Percentiles rank a stretch among this genome's conserved stretches.
Evolutionary conservation across 2,888 invertebrate genomes (phyloP).

Genomic region (Orchesella flavescens): DNA sequence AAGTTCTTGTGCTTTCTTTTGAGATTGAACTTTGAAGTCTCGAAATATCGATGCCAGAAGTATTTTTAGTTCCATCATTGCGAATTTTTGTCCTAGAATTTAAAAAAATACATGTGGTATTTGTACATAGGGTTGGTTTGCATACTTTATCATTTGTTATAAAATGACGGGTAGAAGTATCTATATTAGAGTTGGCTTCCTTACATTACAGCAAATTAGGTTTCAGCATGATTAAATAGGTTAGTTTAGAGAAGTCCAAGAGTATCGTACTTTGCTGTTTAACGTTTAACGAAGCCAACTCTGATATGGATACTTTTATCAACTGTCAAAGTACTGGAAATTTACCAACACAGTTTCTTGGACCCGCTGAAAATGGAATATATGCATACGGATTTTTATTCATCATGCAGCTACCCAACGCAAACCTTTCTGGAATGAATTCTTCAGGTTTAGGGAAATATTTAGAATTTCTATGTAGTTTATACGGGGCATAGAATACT

Average conservation of each 20-base stretch:
- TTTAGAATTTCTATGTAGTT: constrained; percentile 75
- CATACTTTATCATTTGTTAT: too few relatives aligned
- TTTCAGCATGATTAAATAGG: too few relatives aligned
- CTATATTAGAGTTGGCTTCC: too few relatives aligned
- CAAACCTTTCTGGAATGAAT: constrained; percentile 77
- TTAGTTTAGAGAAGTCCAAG: too few relatives aligned
- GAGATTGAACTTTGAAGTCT: constrained; percentile 75
- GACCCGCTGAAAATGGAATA: constrained; percentile 74
- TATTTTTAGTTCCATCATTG: constrained; percentile 78
- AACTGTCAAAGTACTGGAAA: not conserved
- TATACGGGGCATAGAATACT: constrained; percentile 73
- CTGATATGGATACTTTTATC: too few relatives aligned
- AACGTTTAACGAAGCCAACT: too few relatives aligned
- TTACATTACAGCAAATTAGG: too few relatives aligned
- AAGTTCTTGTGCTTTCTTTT: constrained; percentile 76
- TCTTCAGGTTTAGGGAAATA: constrained; percentile 76
- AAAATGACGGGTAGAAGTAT: too few relatives aligned
- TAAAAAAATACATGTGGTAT: not conserved
- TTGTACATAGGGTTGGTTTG: not conserved
- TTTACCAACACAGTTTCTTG: constrained; percentile 64
- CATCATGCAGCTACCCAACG: constrained; percentile 74
- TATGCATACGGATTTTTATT: constrained; percentile 74
- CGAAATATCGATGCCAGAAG: constrained; percentile 78
- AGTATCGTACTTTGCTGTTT: too few relatives aligned
- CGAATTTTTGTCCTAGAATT: constrained; percentile 78